Base-by-base conservation (phyloP, 1,140 invertebrate genomes). In the Danaus plexippus region DNA sequence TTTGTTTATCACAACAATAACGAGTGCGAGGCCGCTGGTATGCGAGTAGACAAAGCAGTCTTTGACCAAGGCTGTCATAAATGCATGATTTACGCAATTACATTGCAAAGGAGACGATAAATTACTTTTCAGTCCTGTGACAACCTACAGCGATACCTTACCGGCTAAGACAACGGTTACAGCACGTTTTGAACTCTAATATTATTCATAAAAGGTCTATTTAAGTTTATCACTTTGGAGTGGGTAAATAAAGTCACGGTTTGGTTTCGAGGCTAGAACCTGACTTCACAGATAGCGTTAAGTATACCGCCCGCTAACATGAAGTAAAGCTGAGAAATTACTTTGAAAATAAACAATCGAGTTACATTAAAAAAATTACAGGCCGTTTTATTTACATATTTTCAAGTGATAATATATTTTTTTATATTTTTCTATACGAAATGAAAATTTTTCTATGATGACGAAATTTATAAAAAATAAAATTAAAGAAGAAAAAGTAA, bases 11-110 rank as follows among this genome's bases (percentile, higher is more conserved):
- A 58, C 70, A 71, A 80, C 70, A 75, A 80, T 72, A 74, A 73
- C 59, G 62, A 70, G 66, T 65, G 64, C 69, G 73, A 43, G 54
- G 68, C 72, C 71, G 62, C 66, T 67, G 66, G 72, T 60, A 69
- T 66, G 64, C 64, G 59, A 58, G 69, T 73, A 83, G 74, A 84
- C 80, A 84, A 84, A 78, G 72, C 68, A 57, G 63, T 64, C 66
- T 71, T 73, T 72, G 71, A 70, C 68, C 73, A 69, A 66, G 67
- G 59, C 56, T 84, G 83, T 87, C 83, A 85, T 85, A 87, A 87
- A 87, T 85, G 69, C 64, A 82, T 87, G 83, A 87, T 87, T 87
- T 87, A 87, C 76, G 75, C 81, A 82, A 87, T 82, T 79, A 78
- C 71, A 71, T 77, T 71, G 73, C 74, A 82, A 84, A 80, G 76